Base-by-base conservation (phyloP, 2,888 invertebrate species). In the Brenthis daphne region DNA sequence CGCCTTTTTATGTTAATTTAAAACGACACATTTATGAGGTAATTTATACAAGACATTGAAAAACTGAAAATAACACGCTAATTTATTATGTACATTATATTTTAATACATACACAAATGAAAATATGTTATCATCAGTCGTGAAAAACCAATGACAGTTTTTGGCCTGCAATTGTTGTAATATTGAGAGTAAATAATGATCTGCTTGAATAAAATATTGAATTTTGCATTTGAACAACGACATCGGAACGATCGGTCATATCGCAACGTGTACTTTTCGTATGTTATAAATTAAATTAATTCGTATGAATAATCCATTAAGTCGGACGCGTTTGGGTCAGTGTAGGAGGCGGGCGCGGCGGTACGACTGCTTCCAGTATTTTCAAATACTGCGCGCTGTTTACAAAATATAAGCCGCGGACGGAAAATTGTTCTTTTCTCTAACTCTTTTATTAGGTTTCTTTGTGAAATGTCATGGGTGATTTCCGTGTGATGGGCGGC, bases 391-490 rank as follows among this genome's bases (percentile, higher is more conserved):
- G 60, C 68, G 55, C 48, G 58, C 69, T 77, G 74, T 76, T 76
- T 76, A 76, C 73, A 74, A 73, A 76, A 77, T 68, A 76, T 37
- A 54, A 63, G 24, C 20, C 60, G 56, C 60, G 24, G 47, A 64
- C 64, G 66, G 48, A 55, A 64, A 64, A 60, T 50, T 66, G 58
- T 55, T 47, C 60, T 50, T 51, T 54, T 43, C 2, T 43, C 11
- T 8, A 11, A 43, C 37, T 11, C 1, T 43, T 43, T 43, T 43
- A 8, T 43, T 65, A 65, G 37, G 69, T 33, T 63, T 55, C 50
- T 71, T 71, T 74, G 70, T 75, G 70, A 72, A 75, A 82, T 83
- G 86, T 75, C 65, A 90, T 90, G 92, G 89, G 88, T 69, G 88
- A 87, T 80, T 86, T 87, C 73, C 80, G 86, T 76, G 79, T 84